Evolutionary conservation across 1,140 invertebrate species (phyloP).

Genomic region (Alviniconcha marisindica): DNA sequence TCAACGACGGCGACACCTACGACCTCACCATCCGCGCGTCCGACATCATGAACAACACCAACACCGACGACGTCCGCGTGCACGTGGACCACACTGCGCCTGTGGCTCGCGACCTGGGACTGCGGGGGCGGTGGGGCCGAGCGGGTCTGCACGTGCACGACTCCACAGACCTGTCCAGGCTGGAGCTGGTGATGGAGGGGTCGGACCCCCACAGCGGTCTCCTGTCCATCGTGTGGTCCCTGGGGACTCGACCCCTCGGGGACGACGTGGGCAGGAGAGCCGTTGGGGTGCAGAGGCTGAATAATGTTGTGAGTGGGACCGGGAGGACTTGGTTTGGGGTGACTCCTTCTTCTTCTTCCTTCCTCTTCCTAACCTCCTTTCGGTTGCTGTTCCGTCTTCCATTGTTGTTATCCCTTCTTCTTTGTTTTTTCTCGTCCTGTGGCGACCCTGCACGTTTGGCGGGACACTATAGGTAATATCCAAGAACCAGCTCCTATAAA

Average conservation of each 20-base stretch:
- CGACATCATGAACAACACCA: conserved; percentile 48
- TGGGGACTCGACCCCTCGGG: conserved; percentile 16
- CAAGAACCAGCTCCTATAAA: too few relatives aligned
- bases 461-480: too few relatives aligned
- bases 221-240: conserved; percentile 25
- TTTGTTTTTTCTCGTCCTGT: too few relatives aligned
- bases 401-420: too few relatives aligned
- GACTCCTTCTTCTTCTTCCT: too few relatives aligned
- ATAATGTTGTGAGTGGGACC: conserved; percentile 13
- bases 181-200: conserved; percentile 52
- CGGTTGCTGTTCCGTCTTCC: too few relatives aligned
- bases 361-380: too few relatives aligned
- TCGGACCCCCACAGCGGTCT: conserved; percentile 58
- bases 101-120: conserved; percentile 41
- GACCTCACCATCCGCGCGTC: conserved; percentile 37
- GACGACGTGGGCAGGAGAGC: conserved; percentile 33
- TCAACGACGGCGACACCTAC: conserved; percentile 53
- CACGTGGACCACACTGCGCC: conserved; percentile 51
- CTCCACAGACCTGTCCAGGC: conserved; percentile 51
- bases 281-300: conserved; percentile 20
- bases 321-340: too few relatives aligned
- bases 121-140: conserved; percentile 40
- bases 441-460: too few relatives aligned
- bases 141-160: conserved; percentile 47
- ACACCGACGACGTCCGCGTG: conserved; percentile 38